phyloP scores from a whole-genome alignment of 2,888 invertebrate species.

The Notodonta dromedarius region DNA sequence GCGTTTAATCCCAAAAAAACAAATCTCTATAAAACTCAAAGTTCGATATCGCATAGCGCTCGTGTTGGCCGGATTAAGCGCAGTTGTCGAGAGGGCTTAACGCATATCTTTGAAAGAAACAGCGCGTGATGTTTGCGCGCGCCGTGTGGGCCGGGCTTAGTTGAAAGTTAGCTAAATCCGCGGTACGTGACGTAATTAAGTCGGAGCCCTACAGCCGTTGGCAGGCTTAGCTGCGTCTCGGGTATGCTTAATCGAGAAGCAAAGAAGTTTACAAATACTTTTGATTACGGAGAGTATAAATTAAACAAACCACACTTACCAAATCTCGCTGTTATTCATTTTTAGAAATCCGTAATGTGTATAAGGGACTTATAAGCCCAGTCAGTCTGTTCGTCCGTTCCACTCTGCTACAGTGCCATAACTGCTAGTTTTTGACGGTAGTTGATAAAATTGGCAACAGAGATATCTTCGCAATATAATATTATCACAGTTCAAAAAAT shows the following conservation, averaged over 20 bases:
- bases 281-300: neutral
- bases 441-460: too few relatives aligned
- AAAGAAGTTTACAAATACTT: slow-evolving; percentile 34
- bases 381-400: too few relatives aligned
- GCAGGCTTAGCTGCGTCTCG: slow-evolving; percentile 31
- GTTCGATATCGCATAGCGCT: slow-evolving; percentile 38
- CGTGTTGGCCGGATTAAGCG: slow-evolving; percentile 51
- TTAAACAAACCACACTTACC: too few relatives aligned
- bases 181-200: slow-evolving; percentile 71
- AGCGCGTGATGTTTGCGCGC: slow-evolving; percentile 61
- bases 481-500: too few relatives aligned
- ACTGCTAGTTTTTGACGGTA: too few relatives aligned
- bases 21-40: slow-evolving; percentile 34
- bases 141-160: slow-evolving; percentile 55
- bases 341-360: too few relatives aligned
- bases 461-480: too few relatives aligned
- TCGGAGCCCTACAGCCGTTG: slow-evolving; percentile 44
- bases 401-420: too few relatives aligned
- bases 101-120: slow-evolving; percentile 66
- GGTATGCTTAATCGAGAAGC: slow-evolving; percentile 21
- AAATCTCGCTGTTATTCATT: neutral
- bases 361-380: too few relatives aligned
- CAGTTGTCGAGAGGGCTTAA: slow-evolving; percentile 61
- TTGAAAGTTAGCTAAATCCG: slow-evolving; percentile 65
- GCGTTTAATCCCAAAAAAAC: too few relatives aligned